Percentiles rank a stretch among this genome's conserved stretches.
Evolutionary conservation across 1,140 invertebrate genomes (phyloP).

Genomic region (Pseudomyrmex dendroicus): DNA sequence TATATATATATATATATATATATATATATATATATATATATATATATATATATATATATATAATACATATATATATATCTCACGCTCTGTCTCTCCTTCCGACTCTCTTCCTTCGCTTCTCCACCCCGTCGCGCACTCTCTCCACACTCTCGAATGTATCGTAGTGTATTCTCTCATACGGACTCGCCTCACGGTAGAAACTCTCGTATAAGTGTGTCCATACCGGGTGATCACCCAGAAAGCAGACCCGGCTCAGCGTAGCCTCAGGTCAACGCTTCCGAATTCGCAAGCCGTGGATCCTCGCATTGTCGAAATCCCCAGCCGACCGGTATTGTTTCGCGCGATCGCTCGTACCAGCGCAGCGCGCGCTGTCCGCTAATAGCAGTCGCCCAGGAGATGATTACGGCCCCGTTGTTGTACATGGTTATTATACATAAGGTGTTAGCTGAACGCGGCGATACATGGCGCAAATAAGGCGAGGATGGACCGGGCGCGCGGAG

Average conservation of each 20-base stretch:
- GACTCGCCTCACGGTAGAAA: slow-evolving; percentile 63
- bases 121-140: slow-evolving; percentile 37
- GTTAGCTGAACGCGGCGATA: slow-evolving; percentile 27
- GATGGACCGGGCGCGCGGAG: slow-evolving; percentile 15
- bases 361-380: slow-evolving; percentile 49
- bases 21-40: neutral
- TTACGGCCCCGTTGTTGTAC: slow-evolving; percentile 22
- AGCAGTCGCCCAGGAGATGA: slow-evolving; percentile 14
- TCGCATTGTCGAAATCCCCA: slow-evolving; percentile 64
- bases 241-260: slow-evolving; percentile 51
- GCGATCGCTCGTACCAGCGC: slow-evolving; percentile 41
- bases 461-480: slow-evolving; percentile 40
- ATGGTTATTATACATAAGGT: slow-evolving; percentile 53
- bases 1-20: slow-evolving; percentile 18
- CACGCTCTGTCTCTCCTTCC: slow-evolving; percentile 68
- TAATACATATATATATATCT: slow-evolving; percentile 39
- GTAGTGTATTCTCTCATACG: slow-evolving; percentile 72
- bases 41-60: slow-evolving; percentile 24
- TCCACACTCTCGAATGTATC: slow-evolving; percentile 57
- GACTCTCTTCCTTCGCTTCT: slow-evolving; percentile 55
- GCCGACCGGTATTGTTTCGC: slow-evolving; percentile 52
- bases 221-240: slow-evolving; percentile 72
- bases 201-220: slow-evolving; percentile 67
- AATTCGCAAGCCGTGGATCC: slow-evolving; percentile 57
- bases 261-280: slow-evolving; percentile 61